A percentile compares a stretch with the other conserved stretches of the same genome.
Evolutionary conservation across 92 coral and sea anemone species (phyloP).

Genomic region (Porites rus): DNA sequence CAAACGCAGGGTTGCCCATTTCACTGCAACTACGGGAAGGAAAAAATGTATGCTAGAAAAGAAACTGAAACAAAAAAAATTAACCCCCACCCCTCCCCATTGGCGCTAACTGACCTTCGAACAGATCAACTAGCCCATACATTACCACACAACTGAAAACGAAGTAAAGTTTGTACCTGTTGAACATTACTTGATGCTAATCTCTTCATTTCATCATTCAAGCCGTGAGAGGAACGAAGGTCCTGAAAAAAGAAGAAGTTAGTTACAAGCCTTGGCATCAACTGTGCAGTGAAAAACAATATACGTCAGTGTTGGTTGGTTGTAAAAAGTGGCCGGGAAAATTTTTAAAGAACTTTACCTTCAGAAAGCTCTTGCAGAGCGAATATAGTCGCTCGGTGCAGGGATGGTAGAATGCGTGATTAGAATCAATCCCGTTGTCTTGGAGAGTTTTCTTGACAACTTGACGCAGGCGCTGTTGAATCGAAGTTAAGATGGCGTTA

Average conservation of each 20-base stretch:
- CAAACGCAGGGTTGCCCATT: too few species aligned
- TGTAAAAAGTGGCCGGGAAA: background rate
- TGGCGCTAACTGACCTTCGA: too few species aligned
- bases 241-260: constrained; percentile 55
- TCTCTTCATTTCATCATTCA: constrained; percentile 95
- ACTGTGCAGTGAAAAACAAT: too few species aligned
- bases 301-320: too few species aligned
- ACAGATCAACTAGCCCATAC: background rate
- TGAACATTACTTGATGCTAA: constrained; percentile 89
- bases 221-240: constrained; percentile 90
- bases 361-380: constrained; percentile 91
- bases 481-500: background rate
- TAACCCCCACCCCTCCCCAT: too few species aligned
- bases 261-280: too few species aligned
- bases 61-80: too few species aligned
- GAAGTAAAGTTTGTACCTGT: constrained; percentile 61
- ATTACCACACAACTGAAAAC: background rate
- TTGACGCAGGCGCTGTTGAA: constrained; percentile 80
- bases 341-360: constrained; percentile 51
- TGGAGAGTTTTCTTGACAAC: constrained; percentile 81
- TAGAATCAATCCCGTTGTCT: constrained; percentile 74
- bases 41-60: too few species aligned
- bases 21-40: too few species aligned
- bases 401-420: constrained; percentile 50
- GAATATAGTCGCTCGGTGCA: constrained; percentile 86